Evolutionary conservation across 2,113 vertebrate species (phyloP).

Genomic region (Carlito syrichta): DNA sequence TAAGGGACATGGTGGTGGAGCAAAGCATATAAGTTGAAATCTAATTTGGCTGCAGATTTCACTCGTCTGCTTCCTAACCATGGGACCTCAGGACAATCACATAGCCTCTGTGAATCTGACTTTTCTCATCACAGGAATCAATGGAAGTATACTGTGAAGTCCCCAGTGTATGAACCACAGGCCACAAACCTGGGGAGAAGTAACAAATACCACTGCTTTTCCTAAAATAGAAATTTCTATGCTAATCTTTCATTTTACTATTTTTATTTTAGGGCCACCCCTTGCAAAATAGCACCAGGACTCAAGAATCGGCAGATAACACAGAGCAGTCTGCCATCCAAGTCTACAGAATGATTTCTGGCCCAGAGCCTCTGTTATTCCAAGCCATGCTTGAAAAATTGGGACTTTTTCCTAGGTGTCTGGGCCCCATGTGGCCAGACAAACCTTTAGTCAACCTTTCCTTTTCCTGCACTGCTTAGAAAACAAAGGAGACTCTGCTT

Average conservation of each 20-base stretch:
- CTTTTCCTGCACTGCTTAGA: background rate
- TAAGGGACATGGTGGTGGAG: background rate
- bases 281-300: background rate
- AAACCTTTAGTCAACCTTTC: background rate
- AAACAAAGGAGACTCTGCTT: background rate
- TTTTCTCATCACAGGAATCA: background rate
- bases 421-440: background rate
- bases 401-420: background rate
- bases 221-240: background rate
- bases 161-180: background rate
- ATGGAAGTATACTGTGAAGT: accelerated
- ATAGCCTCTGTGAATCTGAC: background rate
- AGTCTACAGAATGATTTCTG: accelerated
- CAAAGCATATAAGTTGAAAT: accelerated
- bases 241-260: background rate
- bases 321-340: accelerated
- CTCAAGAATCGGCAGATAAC: background rate
- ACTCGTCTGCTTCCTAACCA: background rate
- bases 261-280: background rate
- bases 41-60: too few species aligned
- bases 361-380: too few species aligned
- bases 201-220: background rate
- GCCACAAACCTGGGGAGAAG: background rate
- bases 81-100: background rate
- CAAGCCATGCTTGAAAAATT: background rate